Percentiles rank a stretch among this genome's conserved stretches.
Evolutionary conservation across 2,797 vertebrate species (phyloP).

Genomic region (Capromys pilorides): DNA sequence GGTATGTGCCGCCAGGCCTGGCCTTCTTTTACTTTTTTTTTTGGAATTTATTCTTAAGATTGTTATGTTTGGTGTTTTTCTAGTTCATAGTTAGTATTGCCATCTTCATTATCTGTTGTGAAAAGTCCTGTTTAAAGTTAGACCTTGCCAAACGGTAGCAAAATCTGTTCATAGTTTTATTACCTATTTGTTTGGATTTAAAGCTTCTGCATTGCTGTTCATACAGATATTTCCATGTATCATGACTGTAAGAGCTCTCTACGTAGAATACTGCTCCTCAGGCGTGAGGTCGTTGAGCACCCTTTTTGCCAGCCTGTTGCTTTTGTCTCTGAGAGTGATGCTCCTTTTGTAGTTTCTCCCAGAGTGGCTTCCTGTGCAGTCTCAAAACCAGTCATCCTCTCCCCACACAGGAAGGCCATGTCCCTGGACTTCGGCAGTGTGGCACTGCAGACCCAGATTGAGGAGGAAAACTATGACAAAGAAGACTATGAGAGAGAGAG

Average conservation of each 20-base stretch:
- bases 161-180: background rate
- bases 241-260: background rate
- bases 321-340: background rate
- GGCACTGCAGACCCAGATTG: slow-evolving; percentile 93
- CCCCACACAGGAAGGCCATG: slow-evolving; percentile 85
- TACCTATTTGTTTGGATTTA: slow-evolving; percentile 21
- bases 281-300: background rate
- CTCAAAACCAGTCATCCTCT: slow-evolving; percentile 16
- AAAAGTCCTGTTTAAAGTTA: background rate
- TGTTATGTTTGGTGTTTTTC: background rate
- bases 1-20: too few species aligned
- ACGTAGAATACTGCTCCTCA: background rate
- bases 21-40: too few species aligned
- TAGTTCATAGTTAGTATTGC: slow-evolving; percentile 16
- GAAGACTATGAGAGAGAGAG: slow-evolving; percentile 96
- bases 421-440: slow-evolving; percentile 96
- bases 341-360: background rate
- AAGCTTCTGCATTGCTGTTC: background rate
- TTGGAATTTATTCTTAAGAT: background rate
- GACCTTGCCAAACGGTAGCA: background rate
- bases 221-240: background rate
- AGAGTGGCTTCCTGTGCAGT: slow-evolving; percentile 31
- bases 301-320: background rate
- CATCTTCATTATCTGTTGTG: slow-evolving; percentile 19
- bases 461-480: slow-evolving; percentile 94